A percentile compares a stretch with the other conserved stretches of the same genome.
These are phyloP conservation scores for Corynorhinus townsendii DNA, from an alignment of 2,113 vertebrate genomes.

Conservation along the genomic window DNA sequence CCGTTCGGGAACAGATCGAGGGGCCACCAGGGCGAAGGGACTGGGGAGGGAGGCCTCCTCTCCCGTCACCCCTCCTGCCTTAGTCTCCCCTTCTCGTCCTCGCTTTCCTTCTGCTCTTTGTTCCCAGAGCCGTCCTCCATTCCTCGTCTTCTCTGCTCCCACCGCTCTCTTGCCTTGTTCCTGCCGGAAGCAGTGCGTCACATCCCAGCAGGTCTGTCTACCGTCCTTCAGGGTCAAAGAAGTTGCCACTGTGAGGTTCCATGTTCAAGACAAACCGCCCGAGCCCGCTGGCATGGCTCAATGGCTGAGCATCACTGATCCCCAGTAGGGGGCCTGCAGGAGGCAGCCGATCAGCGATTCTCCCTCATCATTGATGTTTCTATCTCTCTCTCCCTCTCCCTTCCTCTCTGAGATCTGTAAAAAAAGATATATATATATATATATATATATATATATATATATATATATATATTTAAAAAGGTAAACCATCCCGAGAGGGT, in stretches of 20 bases:
- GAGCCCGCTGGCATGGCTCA: too few relatives aligned
- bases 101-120: neutral
- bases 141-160: neutral
- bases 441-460: too few relatives aligned
- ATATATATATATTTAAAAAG: too few relatives aligned
- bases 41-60: accelerated
- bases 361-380: too few relatives aligned
- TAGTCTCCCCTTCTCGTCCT: neutral
- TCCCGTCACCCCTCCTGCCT: neutral
- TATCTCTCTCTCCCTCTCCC: too few relatives aligned
- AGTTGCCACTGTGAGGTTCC: neutral
- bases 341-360: too few relatives aligned
- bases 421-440: too few relatives aligned
- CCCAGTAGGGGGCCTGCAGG: too few relatives aligned
- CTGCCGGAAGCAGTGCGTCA: neutral
- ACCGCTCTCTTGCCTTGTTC: neutral
- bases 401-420: too few relatives aligned
- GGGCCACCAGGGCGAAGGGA: neutral
- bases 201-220: neutral
- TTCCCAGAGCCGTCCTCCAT: neutral
- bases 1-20: neutral
- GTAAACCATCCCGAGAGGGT: neutral
- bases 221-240: neutral
- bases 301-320: too few relatives aligned
- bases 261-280: neutral